Conservation (phyloP, 1,140 invertebrate genomes). For the Bradysia coprophila region DNA sequence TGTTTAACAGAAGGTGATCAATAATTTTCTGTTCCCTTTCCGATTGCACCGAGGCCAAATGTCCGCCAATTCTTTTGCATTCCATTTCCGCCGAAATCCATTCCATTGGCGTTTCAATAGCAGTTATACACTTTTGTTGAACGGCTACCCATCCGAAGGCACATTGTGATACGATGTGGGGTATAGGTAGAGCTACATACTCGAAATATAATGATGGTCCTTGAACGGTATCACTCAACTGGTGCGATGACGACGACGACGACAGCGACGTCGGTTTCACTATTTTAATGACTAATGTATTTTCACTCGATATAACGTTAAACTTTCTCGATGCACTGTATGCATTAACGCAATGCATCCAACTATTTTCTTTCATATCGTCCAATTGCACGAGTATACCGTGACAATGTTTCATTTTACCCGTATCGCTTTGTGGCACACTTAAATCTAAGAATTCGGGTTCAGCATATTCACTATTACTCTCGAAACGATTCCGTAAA, state of each 20-base stretch:
- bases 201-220: conserved; percentile 10
- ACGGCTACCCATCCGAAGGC: conserved; percentile 40
- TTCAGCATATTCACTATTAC: neutral
- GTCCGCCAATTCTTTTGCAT: conserved; percentile 38
- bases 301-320: conserved; percentile 6
- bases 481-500: neutral
- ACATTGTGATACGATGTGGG: conserved; percentile 34
- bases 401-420: neutral
- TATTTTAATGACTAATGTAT: conserved; percentile 6
- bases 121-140: conserved; percentile 37
- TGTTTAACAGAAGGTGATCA: conserved; percentile 36
- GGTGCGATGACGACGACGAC: no score
- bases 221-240: neutral
- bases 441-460: conserved; percentile 3
- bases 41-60: conserved; percentile 40
- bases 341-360: conserved; percentile 7
- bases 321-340: conserved; percentile 4
- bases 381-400: neutral
- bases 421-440: neutral
- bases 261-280: neutral
- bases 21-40: conserved; percentile 36
- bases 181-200: conserved; percentile 28
- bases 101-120: conserved; percentile 27
- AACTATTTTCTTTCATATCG: conserved; percentile 2
- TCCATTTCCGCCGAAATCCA: conserved; percentile 45